phyloP scores from a whole-genome alignment of 2,797 vertebrate genomes.

The Syngnathus acus region DNA sequence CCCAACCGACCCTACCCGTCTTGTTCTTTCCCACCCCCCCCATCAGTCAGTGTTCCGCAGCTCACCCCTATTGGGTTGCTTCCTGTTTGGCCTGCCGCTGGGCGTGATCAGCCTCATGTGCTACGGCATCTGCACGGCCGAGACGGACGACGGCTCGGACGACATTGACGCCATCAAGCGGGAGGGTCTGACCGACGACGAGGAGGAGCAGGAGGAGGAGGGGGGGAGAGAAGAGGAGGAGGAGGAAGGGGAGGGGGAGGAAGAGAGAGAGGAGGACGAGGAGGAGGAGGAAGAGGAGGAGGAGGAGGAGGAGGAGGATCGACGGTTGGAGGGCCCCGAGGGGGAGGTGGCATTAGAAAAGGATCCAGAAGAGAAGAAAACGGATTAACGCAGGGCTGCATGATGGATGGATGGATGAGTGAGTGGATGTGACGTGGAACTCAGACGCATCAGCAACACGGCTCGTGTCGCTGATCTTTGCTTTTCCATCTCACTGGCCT shows the following conservation, averaged over 20 bases:
- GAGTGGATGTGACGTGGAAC: conserved; percentile 52
- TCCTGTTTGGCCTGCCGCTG: conserved; percentile 94
- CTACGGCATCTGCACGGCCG: conserved; percentile 94
- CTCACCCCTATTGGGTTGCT: conserved; percentile 92
- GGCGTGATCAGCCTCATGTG: conserved; percentile 99
- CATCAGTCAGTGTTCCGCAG: conserved; percentile 92
- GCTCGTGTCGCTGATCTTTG: conserved; percentile 30
- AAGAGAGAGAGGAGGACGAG: too few species aligned
- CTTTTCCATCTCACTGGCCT: conserved; percentile 42
- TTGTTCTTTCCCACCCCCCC: background rate
- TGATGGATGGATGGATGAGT: conserved; percentile 20
- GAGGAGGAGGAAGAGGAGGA: conserved; percentile 43
- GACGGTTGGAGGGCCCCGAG: conserved; percentile 49
- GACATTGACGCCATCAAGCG: conserved; percentile 74
- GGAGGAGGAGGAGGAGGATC: background rate
- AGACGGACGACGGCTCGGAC: conserved; percentile 78
- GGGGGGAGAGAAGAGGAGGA: conserved; percentile 41
- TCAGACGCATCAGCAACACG: conserved; percentile 46
- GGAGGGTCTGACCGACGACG: conserved; percentile 72
- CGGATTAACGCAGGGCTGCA: conserved; percentile 72
- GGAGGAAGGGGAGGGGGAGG: conserved; percentile 48
- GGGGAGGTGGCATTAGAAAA: conserved; percentile 64
- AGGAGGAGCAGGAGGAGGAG: conserved; percentile 67
- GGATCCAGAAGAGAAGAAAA: conserved; percentile 81
- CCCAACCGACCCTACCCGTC: background rate